Conservation (phyloP, 2,113 vertebrate genomes). For the Oreochromis spilurus region DNA sequence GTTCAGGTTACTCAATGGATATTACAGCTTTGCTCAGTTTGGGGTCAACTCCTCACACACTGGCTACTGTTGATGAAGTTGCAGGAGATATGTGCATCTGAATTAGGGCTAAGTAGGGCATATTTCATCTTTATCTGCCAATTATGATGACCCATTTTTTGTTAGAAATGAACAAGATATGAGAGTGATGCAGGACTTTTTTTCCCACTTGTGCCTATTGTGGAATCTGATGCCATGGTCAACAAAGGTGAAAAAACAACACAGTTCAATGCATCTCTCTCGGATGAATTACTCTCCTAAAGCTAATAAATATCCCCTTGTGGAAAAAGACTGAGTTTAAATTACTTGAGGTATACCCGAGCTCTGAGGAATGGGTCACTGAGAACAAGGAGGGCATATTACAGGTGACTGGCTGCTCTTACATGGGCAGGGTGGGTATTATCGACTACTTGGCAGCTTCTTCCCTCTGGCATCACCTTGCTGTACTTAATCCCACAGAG, state of each 20-base stretch:
- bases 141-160: conserved; percentile 47
- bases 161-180: conserved; percentile 4
- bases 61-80: not conserved
- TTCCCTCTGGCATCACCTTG: conserved; percentile 14
- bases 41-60: not conserved
- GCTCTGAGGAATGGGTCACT: not conserved
- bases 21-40: not conserved
- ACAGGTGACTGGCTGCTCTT: not conserved
- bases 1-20: not conserved
- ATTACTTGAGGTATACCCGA: not conserved
- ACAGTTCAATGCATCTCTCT: not conserved
- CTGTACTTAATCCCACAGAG: conserved; percentile 26
- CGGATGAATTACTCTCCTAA: not conserved
- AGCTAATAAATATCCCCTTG: not conserved
- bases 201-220: not conserved
- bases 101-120: conserved; percentile 40
- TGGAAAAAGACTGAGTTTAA: conserved; percentile 3
- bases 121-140: conserved; percentile 39
- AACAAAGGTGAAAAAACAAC: not conserved
- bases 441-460: conserved; percentile 24
- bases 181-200: not conserved
- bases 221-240: not conserved
- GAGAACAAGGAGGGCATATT: conserved; percentile 19
- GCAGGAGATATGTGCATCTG: not conserved
- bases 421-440: conserved; percentile 3